Evolutionary conservation across 2,888 invertebrate genomes (phyloP), one percentile per base, ranked within the genome.

Genomic region (Colletes collaris): DNA sequence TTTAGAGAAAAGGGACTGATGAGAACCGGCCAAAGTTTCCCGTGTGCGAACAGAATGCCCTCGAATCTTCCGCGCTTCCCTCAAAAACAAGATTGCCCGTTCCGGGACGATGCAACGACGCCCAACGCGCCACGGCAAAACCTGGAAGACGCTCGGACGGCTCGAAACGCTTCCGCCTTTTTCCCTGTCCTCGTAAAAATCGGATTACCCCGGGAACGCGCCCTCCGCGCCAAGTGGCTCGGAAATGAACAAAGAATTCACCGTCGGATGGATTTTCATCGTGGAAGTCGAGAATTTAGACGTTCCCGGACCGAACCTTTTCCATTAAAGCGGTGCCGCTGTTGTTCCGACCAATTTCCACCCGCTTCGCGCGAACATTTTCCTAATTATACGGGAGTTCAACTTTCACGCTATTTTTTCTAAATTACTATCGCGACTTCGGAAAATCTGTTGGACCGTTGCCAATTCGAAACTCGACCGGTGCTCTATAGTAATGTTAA

Each of bases 1-100:
- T 86, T 82, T 68, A 72, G 73, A 86, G 86, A 84, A 78, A 84
- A 80, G 74, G 82, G 71, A 75, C 82, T 74, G 86, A 86, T 86
- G 84, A 86, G 86, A 84, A 76, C 56, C 68, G 68, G 37, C 65
- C 76, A 71, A 16, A 62, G 58, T 68, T 65, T 44, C 56, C 6
- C 53, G 13, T 35, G 11, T 35, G 16, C 37, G 8, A n/a, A 55
- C 46, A 65, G 70, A 53, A 71, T 58, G 10, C 56, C 60, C 56
- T 10, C 64, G 50, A 52, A 70, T 67, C 79, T 46, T 19, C 40
- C 66, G n/a, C 27, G 13, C 16, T 44, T 10, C 44, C 49, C 50
- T 27, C 53, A 53, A 52, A 79, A 74, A 74, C 63, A 67, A 79
- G 80, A 79, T 79, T 81, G 66, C 67, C 66, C 13, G 62, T 7